Evolutionary conservation across 2,888 invertebrate species (phyloP), one percentile per base, ranked within the genome.

Genomic region (Acrocyrtus sp.): DNA sequence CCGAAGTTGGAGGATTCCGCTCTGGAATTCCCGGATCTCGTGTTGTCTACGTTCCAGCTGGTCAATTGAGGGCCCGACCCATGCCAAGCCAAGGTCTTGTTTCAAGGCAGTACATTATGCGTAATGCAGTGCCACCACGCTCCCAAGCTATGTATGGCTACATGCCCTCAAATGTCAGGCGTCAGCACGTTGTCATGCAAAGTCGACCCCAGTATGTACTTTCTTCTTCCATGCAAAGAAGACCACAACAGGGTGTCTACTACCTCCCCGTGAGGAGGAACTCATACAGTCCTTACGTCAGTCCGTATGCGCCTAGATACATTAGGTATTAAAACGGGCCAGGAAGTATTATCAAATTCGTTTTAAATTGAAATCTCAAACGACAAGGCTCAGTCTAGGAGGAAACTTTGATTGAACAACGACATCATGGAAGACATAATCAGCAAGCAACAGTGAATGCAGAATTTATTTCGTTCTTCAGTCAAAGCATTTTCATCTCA

Each of bases 231-330:
- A 1, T 51, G 26, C 12, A 8, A n/a, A 70, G 62, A 50, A 56
- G 62, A 27, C 62, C 48, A n/a, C 69, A 54, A 29, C 57, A 51
- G 21, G 19, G 29, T 22, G 63, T 63, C 12, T 29, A 45, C 15
- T 70, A 70, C 57, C 56, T 63, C 56, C 63, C 70, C 29, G 70
- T 65, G 26, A 63, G 70, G 45, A 41, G 70, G 22, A 62, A 50
- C 24, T 34, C 50, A n/a, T 72, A 63, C 70, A 72, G 53, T 27
- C 70, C 70, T n/a, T 72, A 72, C 53, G 56, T 51, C n/a, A 57
- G 24, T 45, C 27, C 47, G 15, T 51, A 50, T 39, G 53, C 51
- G 22, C 62, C 63, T 41, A 69, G 69, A 69, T 54, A 57, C 17
- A 17, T 50, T 56, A 63, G 70, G 45, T 65, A 63, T 53, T 72